Conservation (phyloP, 2,888 invertebrate genomes). For the Sabatieria punctata region DNA sequence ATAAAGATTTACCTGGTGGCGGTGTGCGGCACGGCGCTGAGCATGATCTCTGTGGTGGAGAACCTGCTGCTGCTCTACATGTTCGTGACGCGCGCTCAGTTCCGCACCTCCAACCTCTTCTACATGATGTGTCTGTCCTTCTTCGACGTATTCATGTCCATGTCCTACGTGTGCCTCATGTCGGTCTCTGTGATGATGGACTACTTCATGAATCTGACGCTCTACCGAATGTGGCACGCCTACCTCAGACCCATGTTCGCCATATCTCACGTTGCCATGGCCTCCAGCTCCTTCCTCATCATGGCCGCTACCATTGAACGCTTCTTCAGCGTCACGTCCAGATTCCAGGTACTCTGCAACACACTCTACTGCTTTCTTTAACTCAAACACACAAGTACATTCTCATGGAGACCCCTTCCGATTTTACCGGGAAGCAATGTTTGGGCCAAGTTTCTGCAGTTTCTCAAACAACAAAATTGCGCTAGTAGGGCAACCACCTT, state of each 20-base stretch:
- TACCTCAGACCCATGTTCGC: conserved; percentile 2
- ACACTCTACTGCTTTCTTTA: too few species aligned
- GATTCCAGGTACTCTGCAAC: too few species aligned
- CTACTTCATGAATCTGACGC: background rate
- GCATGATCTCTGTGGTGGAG: background rate
- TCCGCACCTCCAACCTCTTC: conserved; percentile 1
- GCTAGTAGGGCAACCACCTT: too few species aligned
- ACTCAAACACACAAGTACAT: too few species aligned
- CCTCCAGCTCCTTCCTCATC: background rate
- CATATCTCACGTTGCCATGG: conserved; percentile 1
- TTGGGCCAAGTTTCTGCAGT: too few species aligned
- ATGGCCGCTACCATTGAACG: conserved; percentile 3
- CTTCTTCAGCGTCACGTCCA: background rate
- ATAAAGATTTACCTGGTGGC: background rate
- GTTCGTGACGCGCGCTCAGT: conserved; percentile 1
- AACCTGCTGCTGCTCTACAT: conserved; percentile 1
- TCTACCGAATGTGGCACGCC: background rate
- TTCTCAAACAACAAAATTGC: too few species aligned
- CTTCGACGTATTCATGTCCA: conserved; percentile 1
- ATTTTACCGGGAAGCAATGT: too few species aligned
- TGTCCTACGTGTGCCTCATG: background rate
- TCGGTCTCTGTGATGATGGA: background rate
- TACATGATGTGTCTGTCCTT: conserved; percentile 4
- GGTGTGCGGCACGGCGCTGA: background rate
- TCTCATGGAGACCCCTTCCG: too few species aligned